phyloP scores from a whole-genome alignment of 1,140 invertebrate genomes.

The Musca vetustissima region DNA sequence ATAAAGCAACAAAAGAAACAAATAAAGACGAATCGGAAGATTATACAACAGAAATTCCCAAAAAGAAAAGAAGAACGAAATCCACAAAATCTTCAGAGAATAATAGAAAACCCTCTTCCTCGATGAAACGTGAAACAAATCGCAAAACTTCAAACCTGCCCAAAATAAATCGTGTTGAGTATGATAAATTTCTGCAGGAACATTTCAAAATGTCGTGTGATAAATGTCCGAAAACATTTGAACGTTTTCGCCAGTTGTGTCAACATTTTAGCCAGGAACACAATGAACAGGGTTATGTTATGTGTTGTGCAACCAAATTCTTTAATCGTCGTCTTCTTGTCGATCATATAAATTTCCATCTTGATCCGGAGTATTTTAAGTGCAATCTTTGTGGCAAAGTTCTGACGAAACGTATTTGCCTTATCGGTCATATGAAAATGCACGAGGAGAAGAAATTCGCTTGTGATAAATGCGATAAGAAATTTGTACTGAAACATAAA shows the following conservation, averaged over 20 bases:
- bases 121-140: no score
- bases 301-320: background rate
- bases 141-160: background rate
- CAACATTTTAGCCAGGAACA: background rate
- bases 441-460: no score
- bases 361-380: constrained; percentile 6
- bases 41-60: no score
- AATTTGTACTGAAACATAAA: background rate
- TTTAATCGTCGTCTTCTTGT: background rate
- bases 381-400: background rate
- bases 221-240: background rate
- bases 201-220: background rate
- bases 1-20: no score
- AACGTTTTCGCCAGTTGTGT: background rate
- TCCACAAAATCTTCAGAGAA: no score
- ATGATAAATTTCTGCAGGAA: background rate
- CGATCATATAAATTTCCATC: background rate
- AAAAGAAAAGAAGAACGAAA: no score
- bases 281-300: background rate
- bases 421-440: background rate
- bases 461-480: background rate
- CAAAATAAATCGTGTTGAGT: background rate
- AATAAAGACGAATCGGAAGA: no score
- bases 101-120: no score
- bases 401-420: background rate